A percentile compares a stretch with the other conserved stretches of the same genome.
These are phyloP conservation scores for Crambe crambe DNA, from an alignment of 37 sponge, comb jelly and placozoan genomes.

Conservation along the genomic window DNA sequence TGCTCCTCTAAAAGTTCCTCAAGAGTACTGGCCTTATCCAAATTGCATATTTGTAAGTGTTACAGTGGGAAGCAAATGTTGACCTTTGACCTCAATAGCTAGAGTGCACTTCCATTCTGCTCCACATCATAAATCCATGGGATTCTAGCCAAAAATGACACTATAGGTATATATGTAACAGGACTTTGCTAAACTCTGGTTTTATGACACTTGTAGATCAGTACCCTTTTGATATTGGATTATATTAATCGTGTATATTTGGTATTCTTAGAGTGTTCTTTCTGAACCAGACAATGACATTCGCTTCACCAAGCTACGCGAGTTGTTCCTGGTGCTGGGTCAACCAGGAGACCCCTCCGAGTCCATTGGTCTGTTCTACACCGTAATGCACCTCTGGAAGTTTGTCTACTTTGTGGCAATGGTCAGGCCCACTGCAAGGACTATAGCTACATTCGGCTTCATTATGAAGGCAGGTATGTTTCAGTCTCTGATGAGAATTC, in stretches of 20 bases:
- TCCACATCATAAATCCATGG: too few species aligned
- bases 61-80: not conserved
- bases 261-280: conserved; percentile 28
- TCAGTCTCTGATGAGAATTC: conserved; percentile 15
- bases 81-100: not conserved
- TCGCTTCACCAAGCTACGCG: conserved; percentile 1
- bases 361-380: conserved; percentile 20
- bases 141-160: too few species aligned
- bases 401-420: conserved; percentile 8
- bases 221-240: too few species aligned
- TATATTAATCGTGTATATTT: too few species aligned
- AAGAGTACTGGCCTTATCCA: conserved; percentile 18
- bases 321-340: conserved; percentile 15
- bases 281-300: conserved; percentile 18
- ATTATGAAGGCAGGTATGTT: conserved; percentile 22
- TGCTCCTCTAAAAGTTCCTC: conserved; percentile 16
- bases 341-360: not conserved
- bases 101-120: too few species aligned
- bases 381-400: conserved; percentile 46
- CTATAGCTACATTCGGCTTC: conserved; percentile 13
- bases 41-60: conserved; percentile 46
- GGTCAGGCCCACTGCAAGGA: not conserved
- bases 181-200: too few species aligned
- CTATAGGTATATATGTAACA: too few species aligned
- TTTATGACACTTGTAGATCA: too few species aligned